Base-by-base conservation (phyloP, 1,140 invertebrate species). In the Asobara japonica region DNA sequence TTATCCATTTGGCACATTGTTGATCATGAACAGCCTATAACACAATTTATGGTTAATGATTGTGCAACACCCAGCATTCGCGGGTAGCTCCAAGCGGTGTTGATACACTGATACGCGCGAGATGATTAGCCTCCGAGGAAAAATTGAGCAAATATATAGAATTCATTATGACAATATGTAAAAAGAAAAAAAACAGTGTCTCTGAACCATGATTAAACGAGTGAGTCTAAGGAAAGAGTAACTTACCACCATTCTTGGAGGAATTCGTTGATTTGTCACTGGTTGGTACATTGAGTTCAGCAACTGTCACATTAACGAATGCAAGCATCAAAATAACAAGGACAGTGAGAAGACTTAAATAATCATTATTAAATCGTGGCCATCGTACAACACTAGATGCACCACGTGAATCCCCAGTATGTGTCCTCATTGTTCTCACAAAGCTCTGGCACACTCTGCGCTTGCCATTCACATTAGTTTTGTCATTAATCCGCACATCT, bases 381-480 rank as follows among this genome's bases (percentile, higher is more conserved):
- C 84, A 86, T 77, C 84, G 78, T 20, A 84, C 83, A 27, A 83
- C 83, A 78, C 77, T 85, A 16, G 83, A 80, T 30, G 78, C 82
- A 76, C 10, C 29, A 48, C 29, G 33, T 66, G 33, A 48, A 65
- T 72, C 41, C n/a, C 13, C 60, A 69, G 48, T 36, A 29, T 29
- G 36, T 48, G 48, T 64, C 10, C 13, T 51, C 69, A 71, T 65
- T 36, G 68, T 74, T 36, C 38, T 45, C 41, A 38, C 25, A 22
- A 38, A 51, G 33, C 36, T 33, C 16, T 20, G 18, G 70, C 56
- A 65, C 60, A 69, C 29, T 48, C 20, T 22, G 20, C 51, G 20
- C 25, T 72, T 25, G 56, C 30, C 0, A 33, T 7, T 64, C 30
- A 31, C 10, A 30, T 31, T 62, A 31, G 20, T 30, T 10, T 31